A percentile compares a stretch with the other conserved stretches of the same genome.
Conservation (phyloP, 2,797 vertebrate species). For the Sebastolobus altivelis region DNA sequence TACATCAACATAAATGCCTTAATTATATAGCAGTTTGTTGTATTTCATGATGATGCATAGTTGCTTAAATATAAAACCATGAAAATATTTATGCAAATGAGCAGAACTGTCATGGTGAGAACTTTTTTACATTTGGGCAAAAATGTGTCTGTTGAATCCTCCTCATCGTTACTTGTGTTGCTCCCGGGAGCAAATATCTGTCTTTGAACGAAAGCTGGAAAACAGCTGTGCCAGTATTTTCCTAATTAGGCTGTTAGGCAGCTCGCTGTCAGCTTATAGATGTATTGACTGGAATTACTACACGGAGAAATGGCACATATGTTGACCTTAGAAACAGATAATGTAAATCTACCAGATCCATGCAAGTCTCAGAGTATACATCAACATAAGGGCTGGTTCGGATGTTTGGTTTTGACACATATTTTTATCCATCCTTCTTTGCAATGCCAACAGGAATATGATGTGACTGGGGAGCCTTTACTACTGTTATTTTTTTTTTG, state of each 20-base stretch:
- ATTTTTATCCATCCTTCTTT: neutral
- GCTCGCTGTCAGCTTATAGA: neutral
- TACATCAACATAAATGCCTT: neutral
- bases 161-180: neutral
- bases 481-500: neutral
- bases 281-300: neutral
- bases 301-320: neutral
- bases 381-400: fast-evolving
- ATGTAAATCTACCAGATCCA: neutral
- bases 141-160: neutral
- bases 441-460: neutral
- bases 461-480: conserved; percentile 9
- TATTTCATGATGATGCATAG: neutral
- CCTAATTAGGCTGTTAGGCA: neutral
- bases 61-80: conserved; percentile 5
- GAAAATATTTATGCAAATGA: neutral
- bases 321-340: neutral
- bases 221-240: neutral
- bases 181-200: neutral
- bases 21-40: neutral
- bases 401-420: neutral
- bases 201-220: neutral
- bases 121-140: neutral
- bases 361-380: neutral
- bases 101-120: neutral